These are phyloP conservation scores for Melopsittacus undulatus DNA, from an alignment of 2,797 vertebrate species.

Conservation along the genomic window DNA sequence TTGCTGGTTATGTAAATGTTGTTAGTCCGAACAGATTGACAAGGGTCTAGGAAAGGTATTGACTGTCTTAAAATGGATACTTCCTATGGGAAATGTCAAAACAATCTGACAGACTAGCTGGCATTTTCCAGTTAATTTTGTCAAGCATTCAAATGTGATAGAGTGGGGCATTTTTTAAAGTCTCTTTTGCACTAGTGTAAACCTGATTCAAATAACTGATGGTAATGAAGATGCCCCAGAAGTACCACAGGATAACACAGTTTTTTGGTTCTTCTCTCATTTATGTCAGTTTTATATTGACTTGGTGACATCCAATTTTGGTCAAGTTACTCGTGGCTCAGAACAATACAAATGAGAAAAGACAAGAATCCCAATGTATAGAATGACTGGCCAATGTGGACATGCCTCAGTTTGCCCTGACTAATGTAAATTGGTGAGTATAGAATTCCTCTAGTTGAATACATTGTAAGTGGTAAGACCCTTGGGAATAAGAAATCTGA, in stretches of 20 bases:
- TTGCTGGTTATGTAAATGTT: constrained; percentile 56
- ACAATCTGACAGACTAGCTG: background rate
- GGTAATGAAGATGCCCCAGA: background rate
- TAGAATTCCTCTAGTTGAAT: background rate
- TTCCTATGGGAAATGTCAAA: constrained; percentile 43
- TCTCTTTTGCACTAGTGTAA: background rate
- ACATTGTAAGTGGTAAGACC: background rate
- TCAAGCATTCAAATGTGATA: background rate
- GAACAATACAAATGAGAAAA: background rate
- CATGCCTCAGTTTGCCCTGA: background rate
- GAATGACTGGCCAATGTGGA: background rate
- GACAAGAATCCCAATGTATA: background rate
- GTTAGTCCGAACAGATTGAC: constrained; percentile 47
- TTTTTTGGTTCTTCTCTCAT: background rate
- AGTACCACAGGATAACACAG: background rate
- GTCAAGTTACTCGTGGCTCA: background rate
- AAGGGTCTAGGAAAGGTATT: constrained; percentile 40
- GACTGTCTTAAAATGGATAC: constrained; percentile 38
- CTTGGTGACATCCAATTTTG: background rate
- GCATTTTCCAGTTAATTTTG: constrained; percentile 36
- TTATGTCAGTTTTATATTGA: background rate
- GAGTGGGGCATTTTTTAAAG: background rate
- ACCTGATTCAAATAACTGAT: background rate
- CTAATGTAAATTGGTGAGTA: background rate
- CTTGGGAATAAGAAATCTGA: background rate